Percentiles rank a stretch among this genome's conserved stretches.
Evolutionary conservation across 2,113 vertebrate species (phyloP).

Genomic region (Syngnathus scovelli): DNA sequence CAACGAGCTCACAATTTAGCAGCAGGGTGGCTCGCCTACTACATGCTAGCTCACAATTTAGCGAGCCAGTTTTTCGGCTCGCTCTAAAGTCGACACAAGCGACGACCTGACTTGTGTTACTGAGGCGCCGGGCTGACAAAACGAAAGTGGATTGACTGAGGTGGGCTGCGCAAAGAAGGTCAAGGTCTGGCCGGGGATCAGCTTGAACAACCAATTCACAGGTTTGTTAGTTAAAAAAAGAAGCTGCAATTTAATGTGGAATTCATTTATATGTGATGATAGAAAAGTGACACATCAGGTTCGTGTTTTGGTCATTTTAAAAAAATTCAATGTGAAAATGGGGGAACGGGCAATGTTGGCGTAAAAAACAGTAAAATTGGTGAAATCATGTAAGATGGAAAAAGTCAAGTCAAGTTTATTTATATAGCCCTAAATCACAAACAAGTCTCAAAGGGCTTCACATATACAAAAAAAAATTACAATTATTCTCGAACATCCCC

Average conservation of each 20-base stretch:
- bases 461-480: no score
- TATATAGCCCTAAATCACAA: no score
- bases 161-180: constrained; percentile 12
- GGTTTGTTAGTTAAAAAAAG: background rate
- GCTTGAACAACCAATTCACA: constrained; percentile 1
- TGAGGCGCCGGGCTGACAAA: constrained; percentile 51
- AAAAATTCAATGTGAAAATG: no score
- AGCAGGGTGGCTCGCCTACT: background rate
- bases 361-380: no score
- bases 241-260: background rate
- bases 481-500: no score
- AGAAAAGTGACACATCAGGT: no score
- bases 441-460: no score
- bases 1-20: background rate
- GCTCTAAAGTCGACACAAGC: background rate
- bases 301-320: no score
- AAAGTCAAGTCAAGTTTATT: no score
- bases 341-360: no score
- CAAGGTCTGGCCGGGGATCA: constrained; percentile 38
- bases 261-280: no score
- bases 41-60: background rate
- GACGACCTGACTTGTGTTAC: constrained; percentile 39
- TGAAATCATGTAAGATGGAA: no score
- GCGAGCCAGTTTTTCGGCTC: background rate
- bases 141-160: constrained; percentile 29